phyloP scores from a whole-genome alignment of 2,888 invertebrate species.

The Exocentrus adspersus region DNA sequence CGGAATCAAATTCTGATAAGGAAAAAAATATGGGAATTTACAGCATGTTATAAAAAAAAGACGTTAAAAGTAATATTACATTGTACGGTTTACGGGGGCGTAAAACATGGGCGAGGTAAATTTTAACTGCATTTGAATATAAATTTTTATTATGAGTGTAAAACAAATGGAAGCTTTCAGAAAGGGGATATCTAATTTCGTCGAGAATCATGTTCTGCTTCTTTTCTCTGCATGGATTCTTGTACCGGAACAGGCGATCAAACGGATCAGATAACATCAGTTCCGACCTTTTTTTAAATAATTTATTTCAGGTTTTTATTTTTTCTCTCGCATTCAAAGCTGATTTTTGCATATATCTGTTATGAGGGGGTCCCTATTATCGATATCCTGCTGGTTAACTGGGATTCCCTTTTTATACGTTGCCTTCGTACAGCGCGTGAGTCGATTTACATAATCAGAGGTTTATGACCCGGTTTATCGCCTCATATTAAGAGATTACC shows the following conservation, averaged over 20 bases:
- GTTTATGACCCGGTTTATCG: no score
- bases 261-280: background rate
- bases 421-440: no score
- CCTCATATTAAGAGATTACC: no score
- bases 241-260: background rate
- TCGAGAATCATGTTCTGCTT: background rate
- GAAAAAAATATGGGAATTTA: constrained; percentile 21
- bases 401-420: no score
- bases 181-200: constrained; percentile 4
- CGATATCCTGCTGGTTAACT: no score
- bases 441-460: no score
- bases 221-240: background rate
- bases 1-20: constrained; percentile 23
- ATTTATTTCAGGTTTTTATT: background rate
- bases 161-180: constrained; percentile 12
- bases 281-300: background rate
- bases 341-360: background rate
- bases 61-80: constrained; percentile 18
- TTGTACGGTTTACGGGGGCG: constrained; percentile 15
- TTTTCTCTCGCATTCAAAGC: background rate
- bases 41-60: constrained; percentile 25
- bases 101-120: constrained; percentile 24
- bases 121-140: constrained; percentile 25
- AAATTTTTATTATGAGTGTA: constrained; percentile 25
- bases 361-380: no score